These are phyloP conservation scores for Sciurus vulgaris DNA, from an alignment of 2,797 vertebrate genomes.

Conservation along the genomic window DNA sequence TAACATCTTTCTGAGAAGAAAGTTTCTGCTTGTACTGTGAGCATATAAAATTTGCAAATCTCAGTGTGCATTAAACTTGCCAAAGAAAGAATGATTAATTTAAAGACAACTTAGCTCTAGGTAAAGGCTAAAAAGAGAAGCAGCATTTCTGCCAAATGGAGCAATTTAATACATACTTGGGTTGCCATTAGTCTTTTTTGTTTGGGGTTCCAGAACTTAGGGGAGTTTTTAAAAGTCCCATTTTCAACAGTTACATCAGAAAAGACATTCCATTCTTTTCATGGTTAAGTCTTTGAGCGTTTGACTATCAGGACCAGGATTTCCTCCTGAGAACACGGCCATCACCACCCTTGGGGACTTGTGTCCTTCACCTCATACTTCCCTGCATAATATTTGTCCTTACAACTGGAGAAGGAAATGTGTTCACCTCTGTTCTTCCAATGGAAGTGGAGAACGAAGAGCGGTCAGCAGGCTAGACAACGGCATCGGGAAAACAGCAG, in stretches of 20 bases:
- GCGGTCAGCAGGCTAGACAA: background rate
- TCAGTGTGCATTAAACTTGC: slow-evolving; percentile 77
- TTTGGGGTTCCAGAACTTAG: slow-evolving; percentile 19
- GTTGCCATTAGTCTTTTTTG: slow-evolving; percentile 21
- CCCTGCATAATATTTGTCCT: background rate
- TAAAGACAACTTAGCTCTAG: slow-evolving; percentile 77
- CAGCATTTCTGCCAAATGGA: background rate
- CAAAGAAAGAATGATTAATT: slow-evolving; percentile 68
- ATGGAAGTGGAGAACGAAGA: background rate
- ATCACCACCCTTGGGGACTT: background rate
- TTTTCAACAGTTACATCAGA: slow-evolving; percentile 56
- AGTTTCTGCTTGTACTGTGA: background rate
- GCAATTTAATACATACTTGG: slow-evolving; percentile 40
- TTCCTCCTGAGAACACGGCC: background rate
- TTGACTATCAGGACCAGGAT: slow-evolving; percentile 8
- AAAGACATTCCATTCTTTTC: background rate
- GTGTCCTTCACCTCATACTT: background rate
- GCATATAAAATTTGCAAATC: slow-evolving; percentile 71
- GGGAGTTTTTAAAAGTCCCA: background rate
- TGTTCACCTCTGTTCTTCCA: background rate
- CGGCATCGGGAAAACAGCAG: background rate
- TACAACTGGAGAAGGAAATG: slow-evolving; percentile 4
- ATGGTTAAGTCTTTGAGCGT: background rate
- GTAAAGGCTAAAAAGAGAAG: slow-evolving; percentile 46
- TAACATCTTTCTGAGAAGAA: slow-evolving; percentile 66